phyloP scores from a whole-genome alignment of 2,113 vertebrate species.

The Vulpes ferrilata region DNA sequence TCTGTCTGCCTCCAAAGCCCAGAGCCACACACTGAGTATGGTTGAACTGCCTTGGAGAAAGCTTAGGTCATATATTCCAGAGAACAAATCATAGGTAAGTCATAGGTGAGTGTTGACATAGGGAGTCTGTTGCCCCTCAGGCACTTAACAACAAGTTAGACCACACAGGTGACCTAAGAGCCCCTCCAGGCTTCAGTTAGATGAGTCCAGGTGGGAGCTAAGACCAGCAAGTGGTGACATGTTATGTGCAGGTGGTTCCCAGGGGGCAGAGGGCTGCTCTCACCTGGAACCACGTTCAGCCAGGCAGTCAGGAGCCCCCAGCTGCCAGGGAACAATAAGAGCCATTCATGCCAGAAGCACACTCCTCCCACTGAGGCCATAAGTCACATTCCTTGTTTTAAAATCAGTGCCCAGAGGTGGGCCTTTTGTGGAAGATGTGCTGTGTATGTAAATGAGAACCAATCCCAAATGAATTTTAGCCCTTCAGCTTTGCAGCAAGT shows the following conservation, averaged over 20 bases:
- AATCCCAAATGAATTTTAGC: not conserved
- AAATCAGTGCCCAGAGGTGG: not conserved
- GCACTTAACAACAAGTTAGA: not conserved
- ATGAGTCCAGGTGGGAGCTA: not conserved
- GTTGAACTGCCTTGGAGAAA: not conserved
- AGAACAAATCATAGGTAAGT: not conserved
- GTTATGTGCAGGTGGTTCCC: not conserved
- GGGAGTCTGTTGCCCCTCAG: not conserved
- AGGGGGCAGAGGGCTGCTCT: not conserved
- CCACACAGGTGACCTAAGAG: not conserved
- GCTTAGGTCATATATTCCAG: not conserved
- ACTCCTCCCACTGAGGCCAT: not conserved
- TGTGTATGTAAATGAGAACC: not conserved
- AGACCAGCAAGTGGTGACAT: not conserved
- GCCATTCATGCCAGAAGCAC: not conserved
- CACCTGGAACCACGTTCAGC: not conserved
- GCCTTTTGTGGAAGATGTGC: not conserved
- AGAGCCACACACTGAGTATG: not conserved
- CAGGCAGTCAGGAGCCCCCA: not conserved
- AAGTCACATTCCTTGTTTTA: constrained; percentile 18
- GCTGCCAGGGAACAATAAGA: not conserved
- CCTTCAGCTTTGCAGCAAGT: not conserved
- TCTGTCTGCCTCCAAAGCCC: not conserved
- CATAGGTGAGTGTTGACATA: not conserved
- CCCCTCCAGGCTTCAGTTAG: not conserved